Evolutionary conservation across 2,797 vertebrate genomes (phyloP), one percentile per base, ranked within the genome.

Genomic region (Pseudochromis fuscus): DNA sequence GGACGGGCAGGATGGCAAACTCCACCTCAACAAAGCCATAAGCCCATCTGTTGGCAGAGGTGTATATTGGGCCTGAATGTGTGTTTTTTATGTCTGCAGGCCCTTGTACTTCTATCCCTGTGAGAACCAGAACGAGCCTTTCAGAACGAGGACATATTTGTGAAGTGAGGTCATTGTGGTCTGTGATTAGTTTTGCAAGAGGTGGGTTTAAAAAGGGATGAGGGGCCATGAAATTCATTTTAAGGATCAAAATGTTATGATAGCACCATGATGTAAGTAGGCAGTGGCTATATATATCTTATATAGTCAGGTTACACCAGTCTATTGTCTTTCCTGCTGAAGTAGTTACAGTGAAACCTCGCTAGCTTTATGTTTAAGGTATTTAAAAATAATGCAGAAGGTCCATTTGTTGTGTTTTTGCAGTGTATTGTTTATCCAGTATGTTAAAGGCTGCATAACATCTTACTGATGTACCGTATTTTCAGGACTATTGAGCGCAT

Each of bases 1-100:
- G 87, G 81, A 89, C 74, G 42, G 72, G 75, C 79, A 87, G 81
- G 59, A 88, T 84, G 77, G 84, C 72, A 87, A 89, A 87, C 86
- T 88, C 82, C 75, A 87, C 88, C 89, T 90, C 81, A 83, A 83
- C 87, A 90, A 87, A 89, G 86, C 90, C 87, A 79, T 85, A 91
- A 93, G 72, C 87, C 89, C 88, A 90, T 94, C 90, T 92, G 88
- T 81, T 91, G 87, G 85, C 87, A 87, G 86, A 89, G 78, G 88
- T 90, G 78, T 67, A 52, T 87, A n/a, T 51, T 73, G 49, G 72
- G 73, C 55, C 73, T 72, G 73, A 72, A 67, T 62, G 66, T 63
- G 44, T 71, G 66, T 87, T 48, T 64, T 74, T 69, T 35, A 15
- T 77, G 61, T 71, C 49, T 78, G 56, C 57, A 50, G 77, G 70